These are phyloP conservation scores for Halesus radiatus DNA, from an alignment of 1,140 invertebrate species.

Conservation along the genomic window DNA sequence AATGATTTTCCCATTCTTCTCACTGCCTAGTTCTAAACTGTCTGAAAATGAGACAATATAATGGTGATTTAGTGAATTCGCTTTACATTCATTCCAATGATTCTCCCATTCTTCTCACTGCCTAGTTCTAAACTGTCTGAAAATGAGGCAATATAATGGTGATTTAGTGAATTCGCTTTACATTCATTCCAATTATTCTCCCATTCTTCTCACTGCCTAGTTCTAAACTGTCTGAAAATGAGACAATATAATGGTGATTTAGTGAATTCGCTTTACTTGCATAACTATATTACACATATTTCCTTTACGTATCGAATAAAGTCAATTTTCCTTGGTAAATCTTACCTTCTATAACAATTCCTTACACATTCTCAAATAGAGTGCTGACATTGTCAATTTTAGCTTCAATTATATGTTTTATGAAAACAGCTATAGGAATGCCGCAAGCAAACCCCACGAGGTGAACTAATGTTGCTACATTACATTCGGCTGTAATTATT, in stretches of 20 bases:
- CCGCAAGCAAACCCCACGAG: too few relatives aligned
- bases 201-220: conserved; percentile 36
- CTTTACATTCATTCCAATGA: conserved; percentile 32
- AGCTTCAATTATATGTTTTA: conserved; percentile 16
- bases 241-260: conserved; percentile 52
- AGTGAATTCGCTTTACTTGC: neutral
- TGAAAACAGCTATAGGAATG: neutral
- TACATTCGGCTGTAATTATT: too few relatives aligned
- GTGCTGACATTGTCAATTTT: conserved; percentile 17
- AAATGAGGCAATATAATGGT: conserved; percentile 52
- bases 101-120: conserved; percentile 42
- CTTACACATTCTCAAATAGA: neutral
- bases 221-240: conserved; percentile 48
- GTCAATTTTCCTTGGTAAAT: conserved; percentile 3
- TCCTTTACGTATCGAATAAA: conserved; percentile 8
- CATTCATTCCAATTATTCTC: too few relatives aligned
- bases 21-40: conserved; percentile 40
- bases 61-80: neutral
- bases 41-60: conserved; percentile 55
- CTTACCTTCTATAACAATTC: conserved; percentile 5
- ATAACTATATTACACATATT: conserved; percentile 14
- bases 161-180: neutral
- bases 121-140: conserved; percentile 47
- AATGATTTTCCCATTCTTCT: conserved; percentile 40
- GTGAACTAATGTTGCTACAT: too few relatives aligned